Conservation (phyloP, 64 coral and sea anemone species). For the Stylophora pistillata region DNA sequence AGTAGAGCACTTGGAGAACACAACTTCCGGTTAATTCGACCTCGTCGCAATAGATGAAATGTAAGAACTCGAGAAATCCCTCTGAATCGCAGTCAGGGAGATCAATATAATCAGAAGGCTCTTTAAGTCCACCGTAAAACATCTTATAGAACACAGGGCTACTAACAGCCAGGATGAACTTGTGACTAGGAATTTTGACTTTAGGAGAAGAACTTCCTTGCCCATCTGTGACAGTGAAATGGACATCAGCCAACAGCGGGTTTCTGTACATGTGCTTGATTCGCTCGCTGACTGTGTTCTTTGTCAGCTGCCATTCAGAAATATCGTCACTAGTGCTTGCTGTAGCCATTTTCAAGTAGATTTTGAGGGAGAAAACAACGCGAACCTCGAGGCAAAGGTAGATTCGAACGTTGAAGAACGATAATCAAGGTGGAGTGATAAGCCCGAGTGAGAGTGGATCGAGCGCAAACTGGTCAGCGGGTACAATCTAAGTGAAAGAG, state of each 20-base stretch:
- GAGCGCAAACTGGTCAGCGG: not conserved
- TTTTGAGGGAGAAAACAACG: not conserved
- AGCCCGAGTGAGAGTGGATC: not conserved
- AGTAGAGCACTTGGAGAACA: conserved; percentile 20
- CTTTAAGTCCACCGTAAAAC: not conserved
- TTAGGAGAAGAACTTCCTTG: not conserved
- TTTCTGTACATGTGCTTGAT: conserved; percentile 29
- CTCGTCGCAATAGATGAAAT: conserved; percentile 15
- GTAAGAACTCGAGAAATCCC: too few relatives aligned
- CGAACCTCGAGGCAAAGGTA: not conserved
- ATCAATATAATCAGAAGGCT: not conserved
- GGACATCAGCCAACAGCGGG: not conserved
- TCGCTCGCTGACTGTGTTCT: not conserved
- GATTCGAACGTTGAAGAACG: not conserved
- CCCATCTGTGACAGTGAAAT: not conserved
- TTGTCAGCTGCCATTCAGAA: not conserved
- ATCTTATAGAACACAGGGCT: conserved; percentile 10
- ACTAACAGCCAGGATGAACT: not conserved
- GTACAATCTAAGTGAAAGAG: too few relatives aligned
- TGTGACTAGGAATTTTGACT: not conserved
- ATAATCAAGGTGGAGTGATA: too few relatives aligned
- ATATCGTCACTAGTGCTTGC: not conserved
- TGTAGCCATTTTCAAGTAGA: not conserved
- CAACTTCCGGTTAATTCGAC: conserved; percentile 7
- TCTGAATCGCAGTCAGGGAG: conserved; percentile 24